Evolutionary conservation across 2,888 invertebrate genomes (phyloP).

Genomic region (Aphrophora alni): DNA sequence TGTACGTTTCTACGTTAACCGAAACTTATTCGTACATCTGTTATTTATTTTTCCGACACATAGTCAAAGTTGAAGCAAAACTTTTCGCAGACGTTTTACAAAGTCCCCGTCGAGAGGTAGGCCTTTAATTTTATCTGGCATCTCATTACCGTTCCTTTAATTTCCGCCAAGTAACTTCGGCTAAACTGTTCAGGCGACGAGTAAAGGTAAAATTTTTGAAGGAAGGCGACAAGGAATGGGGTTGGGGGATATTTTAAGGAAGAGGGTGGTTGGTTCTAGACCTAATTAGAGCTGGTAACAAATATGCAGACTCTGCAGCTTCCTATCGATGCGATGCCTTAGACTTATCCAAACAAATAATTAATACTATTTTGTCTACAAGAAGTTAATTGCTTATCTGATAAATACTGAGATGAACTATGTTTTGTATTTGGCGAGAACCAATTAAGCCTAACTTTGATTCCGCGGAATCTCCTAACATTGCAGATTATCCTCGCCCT

Average conservation of each 20-base stretch:
- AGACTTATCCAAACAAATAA: neutral
- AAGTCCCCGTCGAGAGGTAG: neutral
- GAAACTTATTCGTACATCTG: too few species aligned
- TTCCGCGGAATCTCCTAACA: neutral
- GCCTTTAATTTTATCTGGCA: neutral
- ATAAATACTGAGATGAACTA: neutral
- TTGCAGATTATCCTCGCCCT: neutral
- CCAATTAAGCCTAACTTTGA: neutral
- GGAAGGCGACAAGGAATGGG: neutral
- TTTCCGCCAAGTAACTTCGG: neutral
- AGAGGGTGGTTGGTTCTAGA: neutral
- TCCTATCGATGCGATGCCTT: neutral
- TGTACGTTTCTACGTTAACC: too few species aligned
- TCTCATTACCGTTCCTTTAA: slow-evolving; percentile 6
- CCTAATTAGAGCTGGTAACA: neutral
- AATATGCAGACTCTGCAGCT: neutral
- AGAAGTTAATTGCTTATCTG: neutral
- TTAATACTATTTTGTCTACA: neutral
- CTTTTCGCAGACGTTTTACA: neutral
- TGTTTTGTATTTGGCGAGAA: neutral
- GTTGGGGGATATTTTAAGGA: neutral
- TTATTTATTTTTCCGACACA: neutral
- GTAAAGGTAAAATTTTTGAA: neutral
- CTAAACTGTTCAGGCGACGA: neutral
- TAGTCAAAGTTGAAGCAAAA: neutral